Evolutionary conservation across 2,888 invertebrate genomes (phyloP), one percentile per base, ranked within the genome.

Genomic region (Tinea pellionella): DNA sequence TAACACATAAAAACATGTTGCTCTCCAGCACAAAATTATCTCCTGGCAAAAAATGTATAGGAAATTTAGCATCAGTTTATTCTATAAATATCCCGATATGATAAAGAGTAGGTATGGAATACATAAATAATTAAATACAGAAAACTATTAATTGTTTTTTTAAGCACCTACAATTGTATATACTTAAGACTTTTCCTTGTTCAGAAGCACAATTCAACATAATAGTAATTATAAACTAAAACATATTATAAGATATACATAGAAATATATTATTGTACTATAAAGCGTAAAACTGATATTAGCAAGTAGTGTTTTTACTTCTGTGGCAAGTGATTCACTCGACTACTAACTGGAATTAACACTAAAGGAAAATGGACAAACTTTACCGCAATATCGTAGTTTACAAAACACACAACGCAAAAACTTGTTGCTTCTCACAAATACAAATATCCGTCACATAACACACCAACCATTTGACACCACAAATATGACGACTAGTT

Each of bases 381-480:
- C 47, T 59, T 47, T 51, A 29, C 37, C 18, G 59, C 16, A 29
- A 61, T 29, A 58, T 56, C 29, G 32, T 60, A 51, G 41, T 63
- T 59, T 59, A 16, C 60, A 41, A 43, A 51, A 57, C 61, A 59
- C 65, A 55, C 19, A 66, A 68, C 65, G 63, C 67, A 68, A 65
- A 67, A 71, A 67, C 66, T 69, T 68, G 66, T 63, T 66, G 62
- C 65, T 61, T 62, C 61, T 11, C 61, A 65, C 63, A 67, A 65
- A 64, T 62, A 66, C 60, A 68, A 66, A 65, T 65, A 65, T 63
- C 57, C 16, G n/a, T 57, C 57, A 53, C 53, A 53, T 53, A 53
- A 53, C 53, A 53, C 53, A 18, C 18, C 53, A 18, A 53, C 53
- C 53, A 53, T 53, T 53, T 53, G 53, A 47, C 47, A 47, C 47